Percentiles rank a stretch among this genome's conserved stretches.
Conservation (phyloP, 2,888 invertebrate species). For the Oithona nana region DNA sequence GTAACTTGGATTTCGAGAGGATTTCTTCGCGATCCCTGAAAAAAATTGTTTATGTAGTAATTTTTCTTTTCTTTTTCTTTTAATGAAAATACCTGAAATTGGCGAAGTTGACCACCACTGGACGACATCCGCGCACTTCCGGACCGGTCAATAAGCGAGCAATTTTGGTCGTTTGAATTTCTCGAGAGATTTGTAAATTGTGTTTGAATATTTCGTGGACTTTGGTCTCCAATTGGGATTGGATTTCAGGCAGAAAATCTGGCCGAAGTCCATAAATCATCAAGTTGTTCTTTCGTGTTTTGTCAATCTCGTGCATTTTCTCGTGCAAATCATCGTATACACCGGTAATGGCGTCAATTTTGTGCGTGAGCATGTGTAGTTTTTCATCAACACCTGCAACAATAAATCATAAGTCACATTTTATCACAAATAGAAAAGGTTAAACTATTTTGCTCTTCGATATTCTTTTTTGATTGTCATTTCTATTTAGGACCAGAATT, state of each 20-base stretch:
- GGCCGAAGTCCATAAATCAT: constrained; percentile 8
- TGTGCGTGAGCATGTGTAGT: neutral
- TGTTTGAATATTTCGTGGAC: constrained; percentile 2
- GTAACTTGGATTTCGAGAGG: neutral
- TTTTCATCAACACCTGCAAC: constrained; percentile 5
- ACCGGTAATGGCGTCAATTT: constrained; percentile 9
- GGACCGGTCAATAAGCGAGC: constrained; percentile 5
- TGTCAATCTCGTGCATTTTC: constrained; percentile 13
- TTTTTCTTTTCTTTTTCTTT: no score
- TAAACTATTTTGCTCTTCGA: no score
- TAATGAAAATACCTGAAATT: no score
- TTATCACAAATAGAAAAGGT: neutral
- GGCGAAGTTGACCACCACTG: constrained; percentile 5
- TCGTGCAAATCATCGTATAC: constrained; percentile 6
- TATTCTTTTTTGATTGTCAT: no score
- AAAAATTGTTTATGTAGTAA: no score
- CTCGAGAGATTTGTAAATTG: neutral
- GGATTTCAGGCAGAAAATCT: constrained; percentile 8
- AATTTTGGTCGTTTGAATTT: constrained; percentile 6
- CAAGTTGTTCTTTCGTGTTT: constrained; percentile 6
- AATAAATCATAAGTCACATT: neutral
- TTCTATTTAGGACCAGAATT: no score
- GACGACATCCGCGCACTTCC: constrained; percentile 6
- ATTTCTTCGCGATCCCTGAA: constrained; percentile 6
- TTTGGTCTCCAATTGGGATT: constrained; percentile 3